Base-by-base conservation (phyloP, 2,888 invertebrate species). In the Callinectes sapidus region DNA sequence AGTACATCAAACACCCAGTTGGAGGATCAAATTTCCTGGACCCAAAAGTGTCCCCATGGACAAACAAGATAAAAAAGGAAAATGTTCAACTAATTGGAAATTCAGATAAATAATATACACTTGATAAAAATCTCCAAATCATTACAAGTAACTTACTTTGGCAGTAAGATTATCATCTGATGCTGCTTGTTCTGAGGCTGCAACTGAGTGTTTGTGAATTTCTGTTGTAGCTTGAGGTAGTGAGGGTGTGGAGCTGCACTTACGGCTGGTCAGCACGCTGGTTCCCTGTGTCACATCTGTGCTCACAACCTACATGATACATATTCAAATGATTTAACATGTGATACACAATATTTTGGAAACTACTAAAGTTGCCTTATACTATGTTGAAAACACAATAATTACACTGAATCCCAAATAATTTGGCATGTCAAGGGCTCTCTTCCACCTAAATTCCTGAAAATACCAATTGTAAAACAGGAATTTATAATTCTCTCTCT, bases 201-300 rank as follows among this genome's bases (percentile, higher is more conserved):
- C 98, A 32, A 98, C 98, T 0, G 98, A 98, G 71, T 97, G 96
- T 95, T 96, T 95, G 48, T 92, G 92, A 39, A 96, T 95, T 90
- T 95, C 95, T 95, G 98, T 98, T 0, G 97, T 98, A 66, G 98
- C 98, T 95, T 99, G 98, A 0, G 98, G 98, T 95, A 99, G 96
- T 95, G 98, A 99, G 32, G 99, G 99, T 14, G 99, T 99, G 77
- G 99, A 99, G 96, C 98, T 98, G 94, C 98, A 98, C 96, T 99
- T 99, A 95, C 99, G 97, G 95, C 97, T 98, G 28, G 97, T 97
- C 92, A 98, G 96, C 48, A 96, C 96, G 95, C 96, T 96, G 23
- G 91, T 91, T 54, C 92, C 91, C 81, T 91, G 92, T 42, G 77
- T 93, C 71, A 93, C 91, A 61, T 93, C 92, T 54, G 91, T 93